Evolutionary conservation across 2,888 invertebrate species (phyloP), one percentile per base, ranked within the genome.

Genomic region (Aspidiotus destructor): DNA sequence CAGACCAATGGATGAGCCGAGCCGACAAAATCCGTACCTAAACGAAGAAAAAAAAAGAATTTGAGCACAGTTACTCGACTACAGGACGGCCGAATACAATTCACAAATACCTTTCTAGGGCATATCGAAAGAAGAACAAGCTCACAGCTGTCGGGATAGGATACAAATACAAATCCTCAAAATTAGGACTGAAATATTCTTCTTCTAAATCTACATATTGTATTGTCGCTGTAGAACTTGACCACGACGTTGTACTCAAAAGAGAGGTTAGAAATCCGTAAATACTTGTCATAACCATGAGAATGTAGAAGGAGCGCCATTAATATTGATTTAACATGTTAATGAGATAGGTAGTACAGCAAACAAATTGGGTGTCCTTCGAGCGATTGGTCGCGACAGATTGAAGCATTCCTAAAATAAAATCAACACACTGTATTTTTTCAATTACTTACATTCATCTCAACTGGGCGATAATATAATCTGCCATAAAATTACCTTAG

Each of bases 141-240:
- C 87, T 80, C 70, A 91, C 76, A 62, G 94, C 91, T 80, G 94
- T 81, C 10, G 89, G 89, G 75, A 94, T 77, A 42, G 93, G 90
- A 77, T 84, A 86, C 72, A 87, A 78, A 17, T 73, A 73, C 70
- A 96, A 81, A 79, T 95, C 89, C 76, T 82, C 83, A 76, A 86
- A 84, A 76, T 92, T 86, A 70, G 91, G 85, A 79, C 89, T 89
- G 73, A 84, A 82, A 70, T 88, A 82, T 70, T 76, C 75, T 72
- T 83, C 84, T 75, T 86, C 85, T 61, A 92, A 89, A 74, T 86
- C 83, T 68, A 95, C 84, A 76, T 92, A 89, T 69, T 84, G 83
- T 96, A 96, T 96, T 74, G 91, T 89, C 70, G 85, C 85, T 78
- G 92, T 92, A 73, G 90, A 89, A 74, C 95, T 95, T 75, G 96